Evolutionary conservation across 2,888 invertebrate genomes (phyloP), one percentile per base, ranked within the genome.

Genomic region (Frankliniella intonsa): DNA sequence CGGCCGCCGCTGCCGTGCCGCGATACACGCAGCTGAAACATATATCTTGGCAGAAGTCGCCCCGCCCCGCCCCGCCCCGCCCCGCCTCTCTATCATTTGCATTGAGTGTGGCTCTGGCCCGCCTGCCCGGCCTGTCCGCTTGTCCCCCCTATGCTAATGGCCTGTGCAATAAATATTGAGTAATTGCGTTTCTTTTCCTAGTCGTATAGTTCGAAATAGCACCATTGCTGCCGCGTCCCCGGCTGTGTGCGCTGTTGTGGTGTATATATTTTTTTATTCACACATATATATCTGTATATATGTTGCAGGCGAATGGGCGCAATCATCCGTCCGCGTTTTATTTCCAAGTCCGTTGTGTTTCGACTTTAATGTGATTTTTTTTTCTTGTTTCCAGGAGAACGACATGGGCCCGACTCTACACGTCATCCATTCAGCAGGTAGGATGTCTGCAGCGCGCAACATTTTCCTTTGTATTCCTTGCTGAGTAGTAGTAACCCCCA

Each of bases 161-260:
- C 69, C 69, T 25, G 69, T 76, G 69, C 69, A 76, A 76, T 76
- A 76, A 76, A 76, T 76, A 76, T 76, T 76, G 69, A 76, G 69
- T 76, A 25, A 76, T 76, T 76, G 22, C 69, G 62, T 62, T 76
- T 76, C 25, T 38, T 38, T 38, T 38, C 38, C 38, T 38, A 38
- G 38, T 38, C 38, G 38, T 38, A 38, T 3, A 22, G 69, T 11
- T 22, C 25, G 69, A 76, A 76, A 76, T 76, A 76, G 69, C 69
- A 10, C 25, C 17, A 14, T 5, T 14, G 62, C 62, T 62, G 62
- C 17, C 7, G 19, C 2, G 38, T 38, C 38, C 5, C 3, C 5
- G 3, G 5, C 3, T 38, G 38, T 38, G 38, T 38, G 38, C 5
- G 38, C 38, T 38, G 38, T 38, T 38, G 38, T 38, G 5, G 38